Base-by-base conservation (phyloP, 2,797 vertebrate species). In the Hephaestus fuliginosus region DNA sequence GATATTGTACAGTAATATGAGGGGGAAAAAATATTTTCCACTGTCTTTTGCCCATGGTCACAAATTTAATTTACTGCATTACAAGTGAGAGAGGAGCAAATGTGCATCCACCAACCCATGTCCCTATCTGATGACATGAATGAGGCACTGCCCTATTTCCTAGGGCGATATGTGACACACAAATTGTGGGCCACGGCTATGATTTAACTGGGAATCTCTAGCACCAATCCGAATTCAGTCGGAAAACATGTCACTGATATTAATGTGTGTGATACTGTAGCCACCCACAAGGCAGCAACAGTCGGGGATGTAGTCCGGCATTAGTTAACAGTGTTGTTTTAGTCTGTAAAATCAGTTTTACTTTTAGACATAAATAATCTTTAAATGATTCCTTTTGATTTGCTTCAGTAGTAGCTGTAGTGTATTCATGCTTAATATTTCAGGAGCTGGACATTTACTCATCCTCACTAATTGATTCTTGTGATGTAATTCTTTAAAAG, bases 121-220 rank as follows among this genome's bases (percentile, higher is more conserved):
- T 90, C 85, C 85, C 67, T 41, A 46, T 76, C 81, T 87, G 89
- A 86, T 91, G 88, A 89, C 86, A 92, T 22, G 71, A 84, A 76
- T 78, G 74, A 86, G 86, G 89, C 85, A 3, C 79, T 91, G 92
- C 33, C 91, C 91, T 84, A 90, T 92, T 90, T 93, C 93, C 92
- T 81, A 81, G 81, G 91, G 93, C 92, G 57, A 69, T 72, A 85
- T 64, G 72, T 87, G 92, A 93, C 93, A 93, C 90, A 92, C 81
- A 92, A 87, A 93, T 70, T 66, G 77, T 58, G 69, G 78, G 70
- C 74, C 78, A 51, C 78, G 17, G 63, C 81, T 53, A 65, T 52
- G 81, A 81, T 87, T 89, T 85, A 80, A 85, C 83, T 36, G 79
- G 77, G 89, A 91, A 88, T 91, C 86, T 87, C 81, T 66, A 10